Conservation (phyloP, 2,888 invertebrate genomes). For the Tenthredo mesomela region DNA sequence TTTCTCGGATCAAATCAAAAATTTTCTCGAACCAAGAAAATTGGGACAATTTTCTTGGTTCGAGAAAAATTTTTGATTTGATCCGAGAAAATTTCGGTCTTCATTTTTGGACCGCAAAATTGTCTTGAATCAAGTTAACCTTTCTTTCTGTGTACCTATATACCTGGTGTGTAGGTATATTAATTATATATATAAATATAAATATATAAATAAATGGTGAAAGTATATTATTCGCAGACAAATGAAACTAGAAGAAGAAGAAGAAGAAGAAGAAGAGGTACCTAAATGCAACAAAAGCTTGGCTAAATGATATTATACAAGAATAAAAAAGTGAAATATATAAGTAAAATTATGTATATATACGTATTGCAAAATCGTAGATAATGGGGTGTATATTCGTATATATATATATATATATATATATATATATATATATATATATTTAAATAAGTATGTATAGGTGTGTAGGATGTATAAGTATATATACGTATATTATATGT, state of each 20-base stretch:
- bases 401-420: background rate
- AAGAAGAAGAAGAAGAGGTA: background rate
- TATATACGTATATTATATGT: no score
- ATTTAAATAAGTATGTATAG: no score
- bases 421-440: constrained; percentile 64
- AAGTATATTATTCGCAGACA: background rate
- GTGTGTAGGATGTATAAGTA: background rate
- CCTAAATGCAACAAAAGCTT: constrained; percentile 69
- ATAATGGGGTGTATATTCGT: background rate
- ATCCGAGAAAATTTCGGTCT: no score
- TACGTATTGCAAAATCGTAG: background rate
- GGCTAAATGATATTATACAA: background rate
- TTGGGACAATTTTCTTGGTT: no score
- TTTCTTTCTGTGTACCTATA: no score
- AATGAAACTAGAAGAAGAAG: background rate
- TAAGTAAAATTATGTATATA: background rate
- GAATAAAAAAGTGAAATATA: constrained; percentile 61
- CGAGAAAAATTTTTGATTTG: no score
- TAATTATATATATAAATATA: background rate
- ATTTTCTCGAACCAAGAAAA: no score
- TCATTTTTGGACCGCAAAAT: no score
- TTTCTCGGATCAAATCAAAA: no score
- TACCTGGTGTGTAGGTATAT: background rate
- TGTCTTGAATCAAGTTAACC: no score
- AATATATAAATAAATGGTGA: background rate